These are phyloP conservation scores for Scaptodrosophila latifasciaeformis DNA, from an alignment of 2,888 invertebrate genomes.

Conservation along the genomic window DNA sequence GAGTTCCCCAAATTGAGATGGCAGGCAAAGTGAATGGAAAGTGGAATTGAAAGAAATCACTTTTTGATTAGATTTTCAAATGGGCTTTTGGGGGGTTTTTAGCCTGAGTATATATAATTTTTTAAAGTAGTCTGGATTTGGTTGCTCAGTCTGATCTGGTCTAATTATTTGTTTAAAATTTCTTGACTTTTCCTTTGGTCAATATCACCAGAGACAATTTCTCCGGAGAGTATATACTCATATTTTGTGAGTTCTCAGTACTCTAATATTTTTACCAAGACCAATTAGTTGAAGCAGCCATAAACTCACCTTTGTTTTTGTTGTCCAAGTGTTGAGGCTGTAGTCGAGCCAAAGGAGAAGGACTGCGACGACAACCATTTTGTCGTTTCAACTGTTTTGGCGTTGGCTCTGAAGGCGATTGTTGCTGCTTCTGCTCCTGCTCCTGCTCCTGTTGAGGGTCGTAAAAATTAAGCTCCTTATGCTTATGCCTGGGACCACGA, in stretches of 20 bases:
- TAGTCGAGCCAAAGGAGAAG: constrained; percentile 16
- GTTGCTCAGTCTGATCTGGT: not conserved
- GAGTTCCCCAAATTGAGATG: too few species aligned
- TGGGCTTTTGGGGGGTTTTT: constrained; percentile 22
- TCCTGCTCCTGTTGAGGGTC: constrained; percentile 41
- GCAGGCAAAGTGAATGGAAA: too few species aligned
- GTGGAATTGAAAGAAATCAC: too few species aligned
- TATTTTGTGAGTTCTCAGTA: too few species aligned
- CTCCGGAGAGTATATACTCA: too few species aligned
- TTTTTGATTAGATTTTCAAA: too few species aligned
- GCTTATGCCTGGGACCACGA: constrained; percentile 2
- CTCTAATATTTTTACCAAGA: constrained; percentile 2
- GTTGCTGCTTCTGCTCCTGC: constrained; percentile 23
- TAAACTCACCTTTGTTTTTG: constrained; percentile 54
- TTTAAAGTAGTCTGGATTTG: too few species aligned
- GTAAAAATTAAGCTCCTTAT: constrained; percentile 56
- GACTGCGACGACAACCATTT: not conserved
- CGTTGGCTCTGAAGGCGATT: too few species aligned
- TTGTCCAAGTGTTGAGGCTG: not conserved
- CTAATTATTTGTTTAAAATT: too few species aligned
- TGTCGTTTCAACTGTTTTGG: constrained; percentile 2
- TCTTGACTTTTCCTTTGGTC: too few species aligned
- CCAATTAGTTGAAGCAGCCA: constrained; percentile 21
- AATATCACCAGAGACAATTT: too few species aligned
- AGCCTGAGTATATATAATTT: constrained; percentile 29